Evolutionary conservation across 2,888 invertebrate species (phyloP).

Genomic region (Amphipoea oculea): DNA sequence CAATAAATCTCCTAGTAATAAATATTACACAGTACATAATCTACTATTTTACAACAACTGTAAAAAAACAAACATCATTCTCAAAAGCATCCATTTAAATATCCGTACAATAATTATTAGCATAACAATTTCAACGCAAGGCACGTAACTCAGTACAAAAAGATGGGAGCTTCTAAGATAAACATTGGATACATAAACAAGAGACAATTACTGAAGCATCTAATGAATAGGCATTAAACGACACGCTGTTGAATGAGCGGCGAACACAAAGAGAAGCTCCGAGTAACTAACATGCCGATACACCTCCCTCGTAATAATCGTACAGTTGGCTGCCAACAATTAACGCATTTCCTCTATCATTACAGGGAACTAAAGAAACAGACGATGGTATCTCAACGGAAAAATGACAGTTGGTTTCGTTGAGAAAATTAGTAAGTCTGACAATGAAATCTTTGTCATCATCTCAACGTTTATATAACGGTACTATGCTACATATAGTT

Average conservation of each 20-base stretch:
- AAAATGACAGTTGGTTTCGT: slow-evolving; percentile 37
- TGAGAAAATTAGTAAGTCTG: slow-evolving; percentile 10
- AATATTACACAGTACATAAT: not conserved
- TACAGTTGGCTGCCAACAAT: slow-evolving; percentile 78
- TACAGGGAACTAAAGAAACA: slow-evolving; percentile 66
- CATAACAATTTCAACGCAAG: slow-evolving; percentile 60
- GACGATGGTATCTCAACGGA: slow-evolving; percentile 42
- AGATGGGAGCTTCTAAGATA: slow-evolving; percentile 63
- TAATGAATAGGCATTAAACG: slow-evolving; percentile 78
- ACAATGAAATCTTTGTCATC: slow-evolving; percentile 1
- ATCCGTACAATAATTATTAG: slow-evolving; percentile 56
- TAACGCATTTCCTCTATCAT: slow-evolving; percentile 77
- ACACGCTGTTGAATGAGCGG: slow-evolving; percentile 79
- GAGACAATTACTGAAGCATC: slow-evolving; percentile 74
- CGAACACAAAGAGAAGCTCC: slow-evolving; percentile 76
- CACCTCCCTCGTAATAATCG: slow-evolving; percentile 75
- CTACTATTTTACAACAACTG: not conserved
- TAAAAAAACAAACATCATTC: slow-evolving; percentile 23
- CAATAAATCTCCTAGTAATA: not conserved
- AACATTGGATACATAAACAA: slow-evolving; percentile 64
- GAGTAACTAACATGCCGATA: slow-evolving; percentile 76
- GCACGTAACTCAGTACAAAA: slow-evolving; percentile 59
- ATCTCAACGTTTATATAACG: not conserved
- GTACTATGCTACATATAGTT: not conserved
- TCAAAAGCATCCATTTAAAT: slow-evolving; percentile 42